Evolutionary conservation across 2,113 vertebrate genomes (phyloP).

Genomic region (Anolis sagrei): DNA sequence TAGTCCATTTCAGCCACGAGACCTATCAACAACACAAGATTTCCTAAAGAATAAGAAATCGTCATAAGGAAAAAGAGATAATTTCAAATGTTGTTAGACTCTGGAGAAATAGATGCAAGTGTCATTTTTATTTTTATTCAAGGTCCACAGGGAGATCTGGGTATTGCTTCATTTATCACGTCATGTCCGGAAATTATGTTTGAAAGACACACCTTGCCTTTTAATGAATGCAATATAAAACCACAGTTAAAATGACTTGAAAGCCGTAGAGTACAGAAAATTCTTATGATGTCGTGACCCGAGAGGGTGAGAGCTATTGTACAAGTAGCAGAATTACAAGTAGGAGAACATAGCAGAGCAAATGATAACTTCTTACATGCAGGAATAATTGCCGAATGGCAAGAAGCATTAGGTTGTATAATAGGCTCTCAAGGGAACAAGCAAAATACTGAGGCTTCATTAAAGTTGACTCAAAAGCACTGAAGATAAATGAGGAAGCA

Average conservation of each 20-base stretch:
- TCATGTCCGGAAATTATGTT: background rate
- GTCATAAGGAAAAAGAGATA: background rate
- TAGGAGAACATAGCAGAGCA: background rate
- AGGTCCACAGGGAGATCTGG: background rate
- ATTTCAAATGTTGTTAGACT: background rate
- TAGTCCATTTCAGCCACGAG: too few relatives aligned
- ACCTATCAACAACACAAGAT: background rate
- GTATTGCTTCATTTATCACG: constrained; percentile 1
- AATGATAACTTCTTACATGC: background rate
- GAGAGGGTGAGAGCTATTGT: background rate
- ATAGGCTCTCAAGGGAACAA: background rate
- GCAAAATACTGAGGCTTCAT: background rate
- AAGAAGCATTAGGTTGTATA: background rate
- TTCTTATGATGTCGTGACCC: background rate
- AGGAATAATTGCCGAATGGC: constrained; percentile 5
- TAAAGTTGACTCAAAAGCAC: background rate
- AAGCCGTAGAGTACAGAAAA: background rate
- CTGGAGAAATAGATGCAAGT: background rate
- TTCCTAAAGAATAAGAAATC: background rate
- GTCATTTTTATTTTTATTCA: background rate
- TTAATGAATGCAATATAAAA: background rate
- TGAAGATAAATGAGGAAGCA: background rate
- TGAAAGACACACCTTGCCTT: background rate
- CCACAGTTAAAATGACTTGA: background rate
- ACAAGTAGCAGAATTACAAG: background rate